Percentiles rank a stretch among this genome's conserved stretches.
These are phyloP conservation scores for Etheostoma cragini DNA, from an alignment of 2,113 vertebrate genomes.

Conservation along the genomic window DNA sequence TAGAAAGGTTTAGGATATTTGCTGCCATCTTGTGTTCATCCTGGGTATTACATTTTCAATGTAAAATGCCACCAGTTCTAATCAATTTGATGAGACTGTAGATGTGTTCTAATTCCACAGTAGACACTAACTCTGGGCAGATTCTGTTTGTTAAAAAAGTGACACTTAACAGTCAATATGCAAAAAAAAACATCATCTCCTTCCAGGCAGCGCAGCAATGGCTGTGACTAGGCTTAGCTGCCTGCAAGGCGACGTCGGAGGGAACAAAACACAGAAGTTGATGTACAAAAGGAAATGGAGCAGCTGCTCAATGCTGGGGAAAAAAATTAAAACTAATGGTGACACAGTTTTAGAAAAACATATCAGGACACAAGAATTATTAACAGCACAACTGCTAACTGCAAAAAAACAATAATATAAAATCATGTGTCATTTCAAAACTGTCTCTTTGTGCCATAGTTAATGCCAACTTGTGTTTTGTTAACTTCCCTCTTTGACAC, in stretches of 20 bases:
- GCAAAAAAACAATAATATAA: background rate
- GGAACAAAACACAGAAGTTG: background rate
- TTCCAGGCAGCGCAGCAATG: too few species aligned
- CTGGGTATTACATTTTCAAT: conserved; percentile 13
- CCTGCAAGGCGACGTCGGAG: too few species aligned
- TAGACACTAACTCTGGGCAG: background rate
- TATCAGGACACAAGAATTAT: background rate
- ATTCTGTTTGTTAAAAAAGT: background rate
- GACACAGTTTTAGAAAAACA: background rate
- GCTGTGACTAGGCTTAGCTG: too few species aligned
- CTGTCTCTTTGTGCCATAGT: background rate
- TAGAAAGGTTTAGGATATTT: conserved; percentile 18
- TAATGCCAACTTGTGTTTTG: background rate
- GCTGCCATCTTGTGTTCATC: conserved; percentile 73
- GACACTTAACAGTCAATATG: background rate
- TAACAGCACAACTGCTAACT: background rate
- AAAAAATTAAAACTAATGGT: background rate
- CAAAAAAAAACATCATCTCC: too few species aligned
- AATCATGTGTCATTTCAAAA: background rate
- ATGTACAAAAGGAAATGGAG: background rate
- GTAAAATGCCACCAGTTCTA: too few species aligned
- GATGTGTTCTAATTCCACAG: background rate
- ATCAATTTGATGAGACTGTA: background rate
- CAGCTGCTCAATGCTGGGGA: background rate
- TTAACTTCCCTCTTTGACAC: background rate